Base-by-base conservation (phyloP, 2,113 vertebrate genomes). In the Lamprotornis superbus region DNA sequence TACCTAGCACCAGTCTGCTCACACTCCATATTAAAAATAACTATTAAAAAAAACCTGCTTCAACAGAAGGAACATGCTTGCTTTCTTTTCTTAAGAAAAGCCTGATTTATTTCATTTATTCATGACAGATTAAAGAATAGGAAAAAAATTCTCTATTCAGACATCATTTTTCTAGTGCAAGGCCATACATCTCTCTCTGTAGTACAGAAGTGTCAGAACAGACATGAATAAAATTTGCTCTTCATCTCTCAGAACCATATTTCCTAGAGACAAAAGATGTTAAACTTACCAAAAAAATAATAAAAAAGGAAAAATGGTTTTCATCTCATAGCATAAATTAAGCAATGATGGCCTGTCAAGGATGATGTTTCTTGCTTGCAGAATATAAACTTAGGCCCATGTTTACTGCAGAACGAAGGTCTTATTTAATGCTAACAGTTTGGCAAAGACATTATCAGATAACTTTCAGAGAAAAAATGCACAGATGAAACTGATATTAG, bases 141-240 rank as follows among this genome's bases (percentile, higher is more conserved):
- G 16, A 59, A 84, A 87, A 74, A 42, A 5, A 50, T 73, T 56
- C 25, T 83, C 68, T 65, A n/a, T 87, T 70, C 14, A 89, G 81
- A 24, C 18, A 91, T 61, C 8, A 35, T 78, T 94, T 93, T 91
- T 79, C 40, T 64, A 79, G 40, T 60, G 44, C 68, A n/a, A 93
- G 40, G 24, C 19, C 44, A 84, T 87, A 79, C 8, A 87, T 91
- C 84, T 95, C n/a, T 35, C 56, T 89, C 22, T 69, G 40, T 52
- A 85, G 57, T 33, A 85, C 15, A 82, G 52, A 82, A 33, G 4
- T 94, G 84, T 79, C 84, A 90, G 16, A 64, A 76, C 1, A 93
- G 65, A 76, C 65, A 75, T 64, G 74, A 91, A 94, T 79, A 94
- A 91, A 96, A 94, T 83, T 87, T 90, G 40, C 11, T 95, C 28